A percentile compares a stretch with the other conserved stretches of the same genome.
Evolutionary conservation across 2,888 invertebrate genomes (phyloP).

Genomic region (Phortica magna): DNA sequence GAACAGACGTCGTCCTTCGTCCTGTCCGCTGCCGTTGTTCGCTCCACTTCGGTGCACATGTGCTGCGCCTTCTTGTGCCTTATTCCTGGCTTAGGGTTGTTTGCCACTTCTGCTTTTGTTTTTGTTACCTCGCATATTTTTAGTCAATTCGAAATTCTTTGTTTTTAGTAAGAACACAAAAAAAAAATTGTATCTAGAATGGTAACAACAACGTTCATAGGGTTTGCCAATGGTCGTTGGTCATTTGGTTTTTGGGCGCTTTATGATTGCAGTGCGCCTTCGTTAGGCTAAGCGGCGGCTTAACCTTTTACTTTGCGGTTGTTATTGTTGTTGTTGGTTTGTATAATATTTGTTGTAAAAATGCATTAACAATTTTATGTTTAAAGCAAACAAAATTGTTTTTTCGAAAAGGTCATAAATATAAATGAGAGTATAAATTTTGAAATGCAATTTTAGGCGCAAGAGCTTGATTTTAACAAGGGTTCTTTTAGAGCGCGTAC

Average conservation of each 20-base stretch:
- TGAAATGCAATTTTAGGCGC: too few relatives aligned
- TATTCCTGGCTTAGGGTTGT: constrained; percentile 56
- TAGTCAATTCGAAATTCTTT: constrained; percentile 69
- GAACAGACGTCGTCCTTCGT: constrained; percentile 31
- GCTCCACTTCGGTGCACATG: constrained; percentile 30
- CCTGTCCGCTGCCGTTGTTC: constrained; percentile 45
- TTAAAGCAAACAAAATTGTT: too few relatives aligned
- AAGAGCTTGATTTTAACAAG: too few relatives aligned
- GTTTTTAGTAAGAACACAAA: constrained; percentile 45
- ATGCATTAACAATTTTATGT: too few relatives aligned
- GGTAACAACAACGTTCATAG: background rate
- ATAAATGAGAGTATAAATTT: too few relatives aligned
- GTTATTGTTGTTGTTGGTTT: background rate
- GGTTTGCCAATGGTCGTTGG: background rate
- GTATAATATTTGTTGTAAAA: background rate
- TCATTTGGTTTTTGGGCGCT: background rate
- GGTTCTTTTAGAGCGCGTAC: too few relatives aligned
- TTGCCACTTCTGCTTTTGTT: constrained; percentile 43
- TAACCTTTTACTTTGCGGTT: background rate
- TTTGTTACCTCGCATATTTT: constrained; percentile 58
- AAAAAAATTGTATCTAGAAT: background rate
- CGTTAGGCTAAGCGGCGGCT: background rate
- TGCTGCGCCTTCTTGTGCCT: constrained; percentile 8
- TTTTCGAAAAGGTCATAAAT: too few relatives aligned
- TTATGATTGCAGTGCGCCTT: background rate